phyloP scores from a whole-genome alignment of 1,140 invertebrate genomes.

The Arion vulgaris region DNA sequence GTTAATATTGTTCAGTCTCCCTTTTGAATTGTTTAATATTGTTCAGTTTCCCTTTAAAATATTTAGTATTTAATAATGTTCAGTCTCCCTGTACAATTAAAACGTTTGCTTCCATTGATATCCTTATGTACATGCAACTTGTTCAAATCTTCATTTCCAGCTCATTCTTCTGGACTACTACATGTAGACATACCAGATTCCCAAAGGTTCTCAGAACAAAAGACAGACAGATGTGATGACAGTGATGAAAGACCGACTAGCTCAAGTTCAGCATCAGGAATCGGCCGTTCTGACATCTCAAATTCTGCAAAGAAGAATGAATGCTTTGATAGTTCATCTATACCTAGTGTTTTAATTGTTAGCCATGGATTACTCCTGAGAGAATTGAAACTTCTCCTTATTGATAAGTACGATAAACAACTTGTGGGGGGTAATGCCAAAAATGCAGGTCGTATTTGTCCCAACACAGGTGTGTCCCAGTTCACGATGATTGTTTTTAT shows the following conservation, averaged over 20 bases:
- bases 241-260: neutral
- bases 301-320: neutral
- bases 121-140: no score
- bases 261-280: neutral
- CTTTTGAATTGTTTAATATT: no score
- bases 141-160: neutral
- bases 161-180: neutral
- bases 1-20: no score
- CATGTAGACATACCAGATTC: neutral
- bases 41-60: no score
- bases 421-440: neutral
- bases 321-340: neutral
- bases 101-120: no score
- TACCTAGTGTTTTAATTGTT: constrained; percentile 9
- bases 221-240: neutral
- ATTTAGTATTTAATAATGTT: no score
- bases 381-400: constrained; percentile 25
- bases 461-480: constrained; percentile 35
- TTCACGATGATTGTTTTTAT: neutral
- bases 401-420: neutral
- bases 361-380: constrained; percentile 29
- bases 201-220: neutral
- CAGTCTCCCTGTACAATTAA: no score
- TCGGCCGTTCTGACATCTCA: neutral
- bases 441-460: neutral